These are phyloP conservation scores for Apis dorsata DNA, from an alignment of 1,140 invertebrate genomes.

Conservation along the genomic window DNA sequence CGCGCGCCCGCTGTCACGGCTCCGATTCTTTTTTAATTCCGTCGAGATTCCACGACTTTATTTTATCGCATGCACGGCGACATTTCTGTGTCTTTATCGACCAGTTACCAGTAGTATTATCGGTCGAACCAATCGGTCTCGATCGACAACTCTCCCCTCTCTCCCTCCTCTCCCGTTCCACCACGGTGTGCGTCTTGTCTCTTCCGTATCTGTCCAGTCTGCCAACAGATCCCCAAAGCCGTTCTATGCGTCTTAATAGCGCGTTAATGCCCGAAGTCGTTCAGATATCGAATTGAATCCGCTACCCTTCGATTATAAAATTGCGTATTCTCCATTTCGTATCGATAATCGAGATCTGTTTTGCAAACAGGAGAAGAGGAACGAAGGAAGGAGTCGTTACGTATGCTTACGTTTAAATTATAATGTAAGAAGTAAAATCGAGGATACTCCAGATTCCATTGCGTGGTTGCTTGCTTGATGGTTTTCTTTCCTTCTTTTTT, in stretches of 20 bases:
- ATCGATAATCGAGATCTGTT: background rate
- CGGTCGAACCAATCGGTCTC: conserved; percentile 4
- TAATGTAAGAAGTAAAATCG: conserved; percentile 9
- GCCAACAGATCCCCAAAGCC: background rate
- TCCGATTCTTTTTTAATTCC: background rate
- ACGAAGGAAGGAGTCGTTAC: background rate
- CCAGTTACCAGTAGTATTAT: conserved; percentile 5
- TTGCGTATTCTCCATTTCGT: background rate
- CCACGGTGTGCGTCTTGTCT: background rate
- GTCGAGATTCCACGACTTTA: background rate
- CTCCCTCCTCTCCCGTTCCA: no score
- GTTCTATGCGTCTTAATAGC: conserved; percentile 35
- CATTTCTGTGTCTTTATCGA: conserved; percentile 19
- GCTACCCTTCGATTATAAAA: background rate
- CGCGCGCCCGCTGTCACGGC: background rate
- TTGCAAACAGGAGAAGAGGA: background rate
- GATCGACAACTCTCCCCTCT: background rate
- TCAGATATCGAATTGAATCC: conserved; percentile 17
- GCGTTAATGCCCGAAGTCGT: conserved; percentile 15
- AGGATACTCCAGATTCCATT: conserved; percentile 9
- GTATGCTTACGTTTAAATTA: background rate
- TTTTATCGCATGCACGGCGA: conserved; percentile 9
- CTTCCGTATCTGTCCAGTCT: background rate
- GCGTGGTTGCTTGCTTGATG: no score
- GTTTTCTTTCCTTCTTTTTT: background rate